A percentile compares a stretch with the other conserved stretches of the same genome.
These are phyloP conservation scores for Stigmatopora nigra DNA, from an alignment of 2,113 vertebrate genomes.

Conservation along the genomic window DNA sequence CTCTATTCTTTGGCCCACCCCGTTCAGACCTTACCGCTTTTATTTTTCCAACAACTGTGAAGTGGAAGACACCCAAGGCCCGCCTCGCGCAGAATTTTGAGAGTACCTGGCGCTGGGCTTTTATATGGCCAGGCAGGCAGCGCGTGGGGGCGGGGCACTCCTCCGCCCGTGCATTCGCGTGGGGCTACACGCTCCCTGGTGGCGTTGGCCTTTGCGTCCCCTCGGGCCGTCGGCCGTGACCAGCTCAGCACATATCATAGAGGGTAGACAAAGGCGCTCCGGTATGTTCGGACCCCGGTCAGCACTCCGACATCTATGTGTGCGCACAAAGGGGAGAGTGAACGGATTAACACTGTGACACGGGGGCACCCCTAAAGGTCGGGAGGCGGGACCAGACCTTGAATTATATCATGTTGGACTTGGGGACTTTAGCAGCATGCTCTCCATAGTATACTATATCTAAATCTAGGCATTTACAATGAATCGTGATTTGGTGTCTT, in stretches of 20 bases:
- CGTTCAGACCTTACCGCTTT: constrained; percentile 64
- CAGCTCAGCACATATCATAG: constrained; percentile 71
- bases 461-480: too few relatives aligned
- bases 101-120: constrained; percentile 72
- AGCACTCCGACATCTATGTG: constrained; percentile 60
- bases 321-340: constrained; percentile 58
- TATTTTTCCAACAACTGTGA: constrained; percentile 48
- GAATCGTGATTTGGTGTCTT: too few relatives aligned
- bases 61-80: constrained; percentile 55
- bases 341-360: constrained; percentile 52
- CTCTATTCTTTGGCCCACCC: not conserved
- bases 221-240: constrained; percentile 20
- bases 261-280: constrained; percentile 54
- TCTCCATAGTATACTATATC: too few relatives aligned
- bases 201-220: not conserved
- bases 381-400: not conserved
- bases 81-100: constrained; percentile 65
- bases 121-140: constrained; percentile 55
- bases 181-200: not conserved
- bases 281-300: constrained; percentile 64
- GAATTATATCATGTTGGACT: not conserved
- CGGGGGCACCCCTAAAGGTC: constrained; percentile 18
- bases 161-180: constrained; percentile 13
- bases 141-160: constrained; percentile 18
- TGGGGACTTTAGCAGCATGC: not conserved